Evolutionary conservation across 2,113 vertebrate genomes (phyloP).

Genomic region (Leiothrix lutea): DNA sequence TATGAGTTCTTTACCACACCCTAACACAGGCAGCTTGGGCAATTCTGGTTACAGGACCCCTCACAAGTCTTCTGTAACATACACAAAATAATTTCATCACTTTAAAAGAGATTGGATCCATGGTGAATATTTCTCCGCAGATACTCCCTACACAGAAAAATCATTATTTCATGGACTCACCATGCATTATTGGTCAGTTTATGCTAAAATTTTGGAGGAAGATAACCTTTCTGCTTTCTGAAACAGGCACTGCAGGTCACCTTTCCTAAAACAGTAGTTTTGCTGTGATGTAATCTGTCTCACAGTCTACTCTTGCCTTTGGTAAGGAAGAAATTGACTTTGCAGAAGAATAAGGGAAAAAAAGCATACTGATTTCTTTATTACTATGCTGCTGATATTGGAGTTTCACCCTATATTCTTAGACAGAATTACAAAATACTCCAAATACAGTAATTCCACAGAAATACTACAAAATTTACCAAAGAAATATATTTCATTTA

Average conservation of each 20-base stretch:
- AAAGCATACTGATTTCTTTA: background rate
- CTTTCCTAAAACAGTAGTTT: background rate
- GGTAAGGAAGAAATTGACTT: background rate
- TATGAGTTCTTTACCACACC: background rate
- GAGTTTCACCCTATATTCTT: background rate
- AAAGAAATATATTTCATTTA: background rate
- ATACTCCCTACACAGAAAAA: background rate
- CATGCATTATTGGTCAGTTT: background rate
- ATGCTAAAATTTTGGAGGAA: background rate
- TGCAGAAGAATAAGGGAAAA: background rate
- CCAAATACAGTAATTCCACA: background rate
- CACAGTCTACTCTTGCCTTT: background rate
- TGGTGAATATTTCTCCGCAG: background rate
- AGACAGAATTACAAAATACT: background rate
- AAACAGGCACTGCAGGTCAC: background rate
- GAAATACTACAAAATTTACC: background rate
- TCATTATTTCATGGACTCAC: background rate
- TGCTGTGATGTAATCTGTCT: background rate
- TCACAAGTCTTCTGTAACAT: background rate
- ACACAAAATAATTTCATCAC: background rate
- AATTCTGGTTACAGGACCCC: background rate
- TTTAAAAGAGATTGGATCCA: background rate
- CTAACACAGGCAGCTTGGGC: background rate
- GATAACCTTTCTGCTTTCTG: background rate
- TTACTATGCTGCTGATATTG: background rate